A percentile compares a stretch with the other conserved stretches of the same genome.
Conservation (phyloP, 2,888 invertebrate species). For the Lasioglossum vierecki region DNA sequence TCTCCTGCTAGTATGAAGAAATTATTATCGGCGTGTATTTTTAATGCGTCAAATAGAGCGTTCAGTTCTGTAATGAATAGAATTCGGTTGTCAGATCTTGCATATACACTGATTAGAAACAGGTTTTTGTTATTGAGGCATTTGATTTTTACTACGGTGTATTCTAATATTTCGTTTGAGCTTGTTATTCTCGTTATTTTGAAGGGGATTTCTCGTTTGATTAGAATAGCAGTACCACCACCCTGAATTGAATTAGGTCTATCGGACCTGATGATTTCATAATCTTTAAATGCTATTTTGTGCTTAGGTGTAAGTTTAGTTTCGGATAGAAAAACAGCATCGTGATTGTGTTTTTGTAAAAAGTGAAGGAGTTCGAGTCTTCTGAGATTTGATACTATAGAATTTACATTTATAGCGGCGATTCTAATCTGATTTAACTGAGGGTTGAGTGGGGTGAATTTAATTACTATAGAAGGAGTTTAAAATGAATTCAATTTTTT, state of each 20-base stretch:
- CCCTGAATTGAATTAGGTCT: background rate
- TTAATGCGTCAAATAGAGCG: background rate
- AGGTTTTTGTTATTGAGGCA: background rate
- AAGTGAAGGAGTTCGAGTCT: background rate
- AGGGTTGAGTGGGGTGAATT: too few relatives aligned
- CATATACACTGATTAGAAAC: background rate
- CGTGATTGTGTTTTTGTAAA: background rate
- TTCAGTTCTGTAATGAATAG: background rate
- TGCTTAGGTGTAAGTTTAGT: background rate
- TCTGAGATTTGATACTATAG: background rate
- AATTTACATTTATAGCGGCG: too few relatives aligned
- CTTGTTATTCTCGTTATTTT: background rate
- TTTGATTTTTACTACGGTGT: background rate
- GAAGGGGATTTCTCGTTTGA: background rate
- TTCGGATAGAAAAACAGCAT: background rate
- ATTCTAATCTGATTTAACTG: too few relatives aligned
- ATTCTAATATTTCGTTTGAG: background rate
- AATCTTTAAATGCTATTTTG: background rate
- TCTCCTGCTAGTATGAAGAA: constrained; percentile 5
- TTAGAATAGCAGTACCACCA: constrained; percentile 16
- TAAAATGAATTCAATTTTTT: background rate
- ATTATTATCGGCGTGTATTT: background rate
- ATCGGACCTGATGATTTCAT: background rate
- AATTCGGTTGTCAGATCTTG: background rate
- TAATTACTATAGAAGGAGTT: too few relatives aligned